A percentile compares a stretch with the other conserved stretches of the same genome.
These are phyloP conservation scores for Alcedo atthis DNA, from an alignment of 2,797 vertebrate species.

Conservation along the genomic window DNA sequence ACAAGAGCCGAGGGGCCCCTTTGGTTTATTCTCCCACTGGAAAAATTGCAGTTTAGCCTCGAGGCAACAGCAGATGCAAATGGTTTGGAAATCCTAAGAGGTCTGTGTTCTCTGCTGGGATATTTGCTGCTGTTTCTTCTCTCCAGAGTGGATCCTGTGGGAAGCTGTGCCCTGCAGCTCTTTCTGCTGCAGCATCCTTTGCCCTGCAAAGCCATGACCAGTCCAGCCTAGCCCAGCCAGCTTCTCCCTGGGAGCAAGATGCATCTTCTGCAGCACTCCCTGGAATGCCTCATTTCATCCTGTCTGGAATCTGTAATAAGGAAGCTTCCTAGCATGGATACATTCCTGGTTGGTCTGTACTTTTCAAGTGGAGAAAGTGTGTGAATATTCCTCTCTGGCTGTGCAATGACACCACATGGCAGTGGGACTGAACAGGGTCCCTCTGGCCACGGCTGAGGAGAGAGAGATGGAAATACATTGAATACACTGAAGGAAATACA, in stretches of 20 bases:
- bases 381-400: not conserved
- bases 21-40: not conserved
- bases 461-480: not conserved
- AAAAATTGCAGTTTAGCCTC: not conserved
- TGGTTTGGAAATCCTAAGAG: not conserved
- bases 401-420: not conserved
- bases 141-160: not conserved
- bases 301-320: not conserved
- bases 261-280: not conserved
- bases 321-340: not conserved
- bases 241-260: not conserved
- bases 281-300: not conserved
- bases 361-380: not conserved
- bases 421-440: not conserved
- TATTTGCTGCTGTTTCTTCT: not conserved
- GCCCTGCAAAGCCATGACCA: fast-evolving
- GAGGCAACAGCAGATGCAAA: not conserved
- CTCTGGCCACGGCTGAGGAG: not conserved
- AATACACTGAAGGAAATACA: not conserved
- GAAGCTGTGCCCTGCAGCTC: not conserved
- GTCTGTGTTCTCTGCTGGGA: not conserved
- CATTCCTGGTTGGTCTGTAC: not conserved
- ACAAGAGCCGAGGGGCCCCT: not conserved
- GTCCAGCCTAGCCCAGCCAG: not conserved
- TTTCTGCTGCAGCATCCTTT: not conserved